Conservation (phyloP, 2,888 invertebrate species). For the Xylophagus ater region DNA sequence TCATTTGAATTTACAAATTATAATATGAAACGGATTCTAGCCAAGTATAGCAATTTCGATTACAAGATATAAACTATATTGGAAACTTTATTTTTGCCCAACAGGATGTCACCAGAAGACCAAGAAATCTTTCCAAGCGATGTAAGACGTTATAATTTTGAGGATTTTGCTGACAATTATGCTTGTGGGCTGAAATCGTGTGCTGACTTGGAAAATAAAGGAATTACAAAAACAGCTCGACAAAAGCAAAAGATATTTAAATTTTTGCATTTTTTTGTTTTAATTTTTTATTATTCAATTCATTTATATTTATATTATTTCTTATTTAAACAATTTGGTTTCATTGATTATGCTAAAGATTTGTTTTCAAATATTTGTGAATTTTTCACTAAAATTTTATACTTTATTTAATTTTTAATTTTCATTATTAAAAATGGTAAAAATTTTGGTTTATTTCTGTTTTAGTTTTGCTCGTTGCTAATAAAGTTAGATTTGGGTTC, state of each 20-base stretch:
- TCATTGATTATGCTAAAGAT: no score
- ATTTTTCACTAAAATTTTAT: no score
- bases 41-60: slow-evolving; percentile 9
- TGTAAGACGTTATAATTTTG: slow-evolving; percentile 10
- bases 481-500: no score
- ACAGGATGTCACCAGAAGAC: slow-evolving; percentile 20
- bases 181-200: slow-evolving; percentile 18
- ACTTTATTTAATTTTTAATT: no score
- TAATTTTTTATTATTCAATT: slow-evolving; percentile 10
- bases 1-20: slow-evolving; percentile 19
- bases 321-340: slow-evolving; percentile 2
- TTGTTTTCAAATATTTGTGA: no score
- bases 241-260: slow-evolving; percentile 7
- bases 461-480: no score
- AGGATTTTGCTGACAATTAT: slow-evolving; percentile 16
- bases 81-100: not conserved
- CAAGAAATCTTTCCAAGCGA: slow-evolving; percentile 21
- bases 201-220: slow-evolving; percentile 16
- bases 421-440: no score
- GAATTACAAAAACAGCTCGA: slow-evolving; percentile 5
- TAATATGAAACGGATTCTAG: slow-evolving; percentile 20
- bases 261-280: slow-evolving; percentile 10
- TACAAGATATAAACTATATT: not conserved
- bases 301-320: not conserved
- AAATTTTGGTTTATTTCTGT: no score